Evolutionary conservation across 2,113 vertebrate species (phyloP), one percentile per base, ranked within the genome.

Genomic region (Ellobius talpinus): DNA sequence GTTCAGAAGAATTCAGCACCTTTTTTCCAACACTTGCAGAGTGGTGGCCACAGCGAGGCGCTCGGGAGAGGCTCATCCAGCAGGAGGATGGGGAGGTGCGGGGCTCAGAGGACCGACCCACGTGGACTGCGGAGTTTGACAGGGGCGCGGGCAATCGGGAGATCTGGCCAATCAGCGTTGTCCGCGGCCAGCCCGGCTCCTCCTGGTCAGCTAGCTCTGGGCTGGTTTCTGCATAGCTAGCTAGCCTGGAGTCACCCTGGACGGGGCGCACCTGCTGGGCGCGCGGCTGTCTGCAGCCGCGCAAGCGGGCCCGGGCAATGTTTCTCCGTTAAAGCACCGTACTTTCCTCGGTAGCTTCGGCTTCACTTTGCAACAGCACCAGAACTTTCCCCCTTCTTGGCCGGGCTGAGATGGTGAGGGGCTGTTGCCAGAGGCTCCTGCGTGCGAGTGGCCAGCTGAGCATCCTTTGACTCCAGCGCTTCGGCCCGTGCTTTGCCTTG

Each of bases 81-180:
- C 23, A 6, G 1, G 0, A n/a, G 9, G 47, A 52, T 42, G 10
- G 90, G 58, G 74, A 33, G 82, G 61, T 12, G 33, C 9, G 0
- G 76, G 61, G 73, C 0, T 21, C 36, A 61, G 50, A 87, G 52
- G 76, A 63, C 65, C 0, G 39, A 58, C 93, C 90, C 90, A 95
- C 92, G 90, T 96, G 97, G 93, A 91, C 81, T 58, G 29, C 88
- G n/a, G 24, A 85, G 39, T 45, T 84, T 7, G 3, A 55, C 63
- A 58, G 2, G 68, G 88, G 91, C 85, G 12, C 68, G 0, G 74
- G 50, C 92, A 33, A 39, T 33, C 9, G 24, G 58, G 26, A 13
- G 24, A 33, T 1, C 72, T 7, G 45, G 33, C 97, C 96, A 97
- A 98, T 98, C 94, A 95, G 94, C 42, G n/a, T 7, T 26, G 76